Conservation (phyloP, 1,140 invertebrate genomes). For the Sycobia sp. region DNA sequence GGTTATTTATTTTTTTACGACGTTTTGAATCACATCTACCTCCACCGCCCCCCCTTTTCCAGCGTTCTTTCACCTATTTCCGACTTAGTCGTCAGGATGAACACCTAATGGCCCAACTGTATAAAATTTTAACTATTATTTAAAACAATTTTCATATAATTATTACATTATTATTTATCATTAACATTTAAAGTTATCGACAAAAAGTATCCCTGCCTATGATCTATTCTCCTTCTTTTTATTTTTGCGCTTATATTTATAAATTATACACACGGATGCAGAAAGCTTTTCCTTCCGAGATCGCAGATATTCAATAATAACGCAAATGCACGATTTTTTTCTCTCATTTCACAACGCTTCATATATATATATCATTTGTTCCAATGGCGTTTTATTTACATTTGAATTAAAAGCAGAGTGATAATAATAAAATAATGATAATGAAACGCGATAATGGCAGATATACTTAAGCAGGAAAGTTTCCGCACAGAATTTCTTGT, state of each 20-base stretch:
- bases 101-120: constrained; percentile 18
- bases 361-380: not conserved
- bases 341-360: constrained; percentile 2
- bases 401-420: constrained; percentile 10
- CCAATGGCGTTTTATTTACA: constrained; percentile 25
- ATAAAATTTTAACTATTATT: constrained; percentile 28
- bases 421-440: not conserved
- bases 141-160: too few relatives aligned
- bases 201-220: constrained; percentile 16
- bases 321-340: constrained; percentile 12
- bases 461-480: too few relatives aligned
- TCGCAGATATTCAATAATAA: not conserved
- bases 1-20: not conserved
- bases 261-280: not conserved
- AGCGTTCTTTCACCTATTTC: too few relatives aligned
- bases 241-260: not conserved
- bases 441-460: not conserved
- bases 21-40: too few relatives aligned
- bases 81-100: not conserved
- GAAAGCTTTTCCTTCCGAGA: not conserved
- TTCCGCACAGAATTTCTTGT: too few relatives aligned
- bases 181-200: constrained; percentile 19
- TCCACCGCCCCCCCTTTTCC: too few relatives aligned
- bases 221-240: not conserved
- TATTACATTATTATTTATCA: constrained; percentile 8